phyloP scores from a whole-genome alignment of 2,888 invertebrate species.

The Eilema griseolum region DNA sequence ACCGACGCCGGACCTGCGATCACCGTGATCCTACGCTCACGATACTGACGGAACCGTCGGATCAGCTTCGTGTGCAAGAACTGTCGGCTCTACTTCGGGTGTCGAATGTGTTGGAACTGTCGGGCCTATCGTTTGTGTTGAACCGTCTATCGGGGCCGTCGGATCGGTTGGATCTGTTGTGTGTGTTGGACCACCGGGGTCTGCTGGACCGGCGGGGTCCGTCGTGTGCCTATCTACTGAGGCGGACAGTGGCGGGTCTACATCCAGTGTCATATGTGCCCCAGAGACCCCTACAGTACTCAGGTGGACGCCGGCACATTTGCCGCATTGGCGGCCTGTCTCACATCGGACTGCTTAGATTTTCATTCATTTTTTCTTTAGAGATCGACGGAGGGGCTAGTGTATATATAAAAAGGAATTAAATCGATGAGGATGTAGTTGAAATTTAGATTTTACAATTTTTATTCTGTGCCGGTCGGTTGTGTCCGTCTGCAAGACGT shows the following conservation, averaged over 20 bases:
- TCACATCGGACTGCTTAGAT: slow-evolving; percentile 73
- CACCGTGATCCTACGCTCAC: slow-evolving; percentile 66
- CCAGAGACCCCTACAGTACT: slow-evolving; percentile 54
- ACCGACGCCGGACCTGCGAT: slow-evolving; percentile 78
- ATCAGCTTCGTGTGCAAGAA: slow-evolving; percentile 14
- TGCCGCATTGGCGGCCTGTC: slow-evolving; percentile 83
- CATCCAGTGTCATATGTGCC: slow-evolving; percentile 22
- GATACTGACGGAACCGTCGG: slow-evolving; percentile 37
- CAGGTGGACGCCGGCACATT: slow-evolving; percentile 82
- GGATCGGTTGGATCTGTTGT: slow-evolving; percentile 30
- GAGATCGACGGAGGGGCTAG: slow-evolving; percentile 49
- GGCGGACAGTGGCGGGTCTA: slow-evolving; percentile 27
- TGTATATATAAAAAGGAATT: slow-evolving; percentile 68
- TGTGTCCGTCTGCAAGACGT: slow-evolving; percentile 55
- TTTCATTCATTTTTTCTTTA: slow-evolving; percentile 47
- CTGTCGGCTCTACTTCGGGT: slow-evolving; percentile 40
- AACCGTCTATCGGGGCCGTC: background rate
- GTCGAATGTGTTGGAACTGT: slow-evolving; percentile 25
- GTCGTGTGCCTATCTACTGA: slow-evolving; percentile 19
- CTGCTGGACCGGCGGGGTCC: slow-evolving; percentile 16
- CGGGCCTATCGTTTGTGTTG: background rate
- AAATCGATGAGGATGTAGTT: slow-evolving; percentile 67
- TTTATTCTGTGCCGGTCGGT: slow-evolving; percentile 63
- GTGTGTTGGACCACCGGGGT: slow-evolving; percentile 26
- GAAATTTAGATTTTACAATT: slow-evolving; percentile 63